Evolutionary conservation across 2,888 invertebrate genomes (phyloP), one percentile per base, ranked within the genome.

Genomic region (Hymenopus coronatus): DNA sequence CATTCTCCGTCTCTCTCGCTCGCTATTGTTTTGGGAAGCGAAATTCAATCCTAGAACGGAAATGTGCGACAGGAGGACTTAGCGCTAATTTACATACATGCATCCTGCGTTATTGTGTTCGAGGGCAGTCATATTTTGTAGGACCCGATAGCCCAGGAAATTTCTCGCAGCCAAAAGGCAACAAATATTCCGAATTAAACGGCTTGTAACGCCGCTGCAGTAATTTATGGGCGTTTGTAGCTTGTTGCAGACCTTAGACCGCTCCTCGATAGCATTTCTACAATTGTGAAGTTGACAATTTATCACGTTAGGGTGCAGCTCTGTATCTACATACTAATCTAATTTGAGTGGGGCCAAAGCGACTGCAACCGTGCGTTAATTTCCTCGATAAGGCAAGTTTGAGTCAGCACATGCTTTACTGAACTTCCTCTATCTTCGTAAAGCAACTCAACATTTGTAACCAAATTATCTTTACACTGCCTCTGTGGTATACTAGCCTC

Each of bases 31-130:
- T 86, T 87, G 40, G 46, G 85, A 33, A 84, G 83, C 70, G 46
- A 70, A 89, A 89, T 89, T 82, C 88, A 89, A 89, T 89, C 85
- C 83, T 33, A 28, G 28, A 85, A 14, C 88, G 89, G 89, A 89
- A 89, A 87, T 82, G 25, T 33, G 27, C 81, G 87, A 82, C 84
- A 86, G 40, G 30, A 87, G 82, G 82, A 82, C 33, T 25, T 27
- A 82, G 54, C 87, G 82, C 33, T 82, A 82, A 82, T 82, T 87
- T 87, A 87, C 40, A 33, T 70, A 70, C 54, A 70, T 70, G 54
- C 54, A 70, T 70, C 54, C 54, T 70, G 54, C 54, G 54, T 70
- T 70, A 70, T 70, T 70, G 54, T 70, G 54, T 70, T 70, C 54
- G 54, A 8, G 40, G 54, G 54, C 54, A 70, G 54, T 70, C 46